phyloP scores from a whole-genome alignment of 2,797 vertebrate species.

The Perdix hodgsoniae region DNA sequence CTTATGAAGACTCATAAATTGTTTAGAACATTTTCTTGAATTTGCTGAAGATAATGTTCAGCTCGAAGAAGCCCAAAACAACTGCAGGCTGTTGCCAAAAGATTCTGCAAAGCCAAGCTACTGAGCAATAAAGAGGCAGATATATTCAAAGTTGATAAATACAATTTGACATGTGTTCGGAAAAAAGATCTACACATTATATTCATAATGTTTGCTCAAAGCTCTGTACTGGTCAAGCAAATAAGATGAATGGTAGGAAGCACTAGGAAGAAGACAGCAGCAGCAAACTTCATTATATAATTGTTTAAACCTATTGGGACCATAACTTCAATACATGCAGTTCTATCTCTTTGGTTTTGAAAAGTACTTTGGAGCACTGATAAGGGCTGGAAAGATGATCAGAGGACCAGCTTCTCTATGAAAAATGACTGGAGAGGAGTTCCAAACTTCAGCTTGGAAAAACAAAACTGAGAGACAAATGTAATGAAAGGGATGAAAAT shows the following conservation, averaged over 20 bases:
- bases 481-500: background rate
- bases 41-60: background rate
- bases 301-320: background rate
- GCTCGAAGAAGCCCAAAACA: background rate
- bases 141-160: constrained; percentile 1
- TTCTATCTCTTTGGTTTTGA: background rate
- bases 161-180: background rate
- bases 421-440: background rate
- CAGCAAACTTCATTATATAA: background rate
- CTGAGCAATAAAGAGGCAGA: background rate
- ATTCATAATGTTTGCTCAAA: background rate
- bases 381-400: background rate
- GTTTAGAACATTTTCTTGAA: background rate
- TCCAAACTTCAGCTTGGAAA: background rate
- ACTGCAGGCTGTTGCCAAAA: background rate
- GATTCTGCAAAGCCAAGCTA: background rate
- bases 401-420: background rate
- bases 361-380: background rate
- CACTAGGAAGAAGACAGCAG: background rate
- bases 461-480: background rate
- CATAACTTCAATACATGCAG: background rate
- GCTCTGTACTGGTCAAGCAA: background rate
- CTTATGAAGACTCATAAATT: background rate
- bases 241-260: background rate
- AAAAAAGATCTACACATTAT: background rate